phyloP scores from a whole-genome alignment of 1,140 invertebrate species.

The Psix sp. region DNA sequence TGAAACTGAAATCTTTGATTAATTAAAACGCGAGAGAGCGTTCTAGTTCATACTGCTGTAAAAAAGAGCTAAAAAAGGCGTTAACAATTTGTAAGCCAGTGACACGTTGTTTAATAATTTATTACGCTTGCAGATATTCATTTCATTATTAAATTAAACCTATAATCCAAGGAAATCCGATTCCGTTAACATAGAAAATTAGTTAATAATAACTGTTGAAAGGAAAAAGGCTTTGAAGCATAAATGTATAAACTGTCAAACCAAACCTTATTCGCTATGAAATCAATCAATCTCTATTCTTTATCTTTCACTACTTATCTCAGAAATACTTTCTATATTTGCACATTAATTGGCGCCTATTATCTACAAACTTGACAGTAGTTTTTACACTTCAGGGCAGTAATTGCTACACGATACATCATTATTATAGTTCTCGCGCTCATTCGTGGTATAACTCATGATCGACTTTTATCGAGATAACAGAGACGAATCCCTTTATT shows the following conservation, averaged over 20 bases:
- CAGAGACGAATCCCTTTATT: conserved; percentile 18
- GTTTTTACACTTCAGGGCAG: conserved; percentile 31
- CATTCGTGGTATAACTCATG: conserved; percentile 38
- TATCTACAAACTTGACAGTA: conserved; percentile 41
- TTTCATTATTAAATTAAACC: conserved; percentile 31
- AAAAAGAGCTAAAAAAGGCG: conserved; percentile 27
- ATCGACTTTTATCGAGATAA: conserved; percentile 26
- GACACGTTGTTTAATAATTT: conserved; percentile 28
- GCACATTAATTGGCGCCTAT: conserved; percentile 22
- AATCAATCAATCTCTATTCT: no score
- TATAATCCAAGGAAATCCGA: no score
- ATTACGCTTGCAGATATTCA: conserved; percentile 22
- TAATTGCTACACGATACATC: conserved; percentile 36
- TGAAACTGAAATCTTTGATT: conserved; percentile 43
- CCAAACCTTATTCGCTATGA: no score
- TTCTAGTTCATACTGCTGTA: conserved; percentile 21
- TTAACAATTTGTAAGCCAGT: conserved; percentile 36
- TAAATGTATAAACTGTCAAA: no score
- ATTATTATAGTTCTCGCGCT: conserved; percentile 22
- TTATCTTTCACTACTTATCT: neutral
- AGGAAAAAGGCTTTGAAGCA: no score
- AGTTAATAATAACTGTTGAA: no score
- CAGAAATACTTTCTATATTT: neutral
- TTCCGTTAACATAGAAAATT: no score
- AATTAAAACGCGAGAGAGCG: conserved; percentile 38